phyloP scores from a whole-genome alignment of 2,113 vertebrate genomes.

The Microtus montanus region DNA sequence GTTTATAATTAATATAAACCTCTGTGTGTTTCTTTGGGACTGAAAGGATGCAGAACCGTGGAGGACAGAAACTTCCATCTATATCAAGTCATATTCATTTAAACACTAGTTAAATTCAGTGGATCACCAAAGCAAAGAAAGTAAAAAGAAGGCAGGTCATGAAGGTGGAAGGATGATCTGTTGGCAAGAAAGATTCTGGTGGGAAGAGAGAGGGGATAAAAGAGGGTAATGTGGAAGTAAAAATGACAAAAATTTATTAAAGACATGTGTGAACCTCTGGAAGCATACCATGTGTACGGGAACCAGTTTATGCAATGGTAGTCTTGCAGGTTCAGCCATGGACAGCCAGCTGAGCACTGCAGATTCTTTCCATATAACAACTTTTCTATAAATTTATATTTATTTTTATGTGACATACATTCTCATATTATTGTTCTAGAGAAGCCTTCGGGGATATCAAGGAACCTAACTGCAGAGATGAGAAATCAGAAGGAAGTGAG shows the following conservation, averaged over 20 bases:
- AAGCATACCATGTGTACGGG: neutral
- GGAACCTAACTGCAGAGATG: neutral
- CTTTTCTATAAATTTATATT: neutral
- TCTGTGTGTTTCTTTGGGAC: too few species aligned
- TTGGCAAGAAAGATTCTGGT: neutral
- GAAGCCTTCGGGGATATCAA: neutral
- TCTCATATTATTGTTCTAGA: neutral
- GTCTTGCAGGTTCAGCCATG: neutral
- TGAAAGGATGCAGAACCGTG: too few species aligned
- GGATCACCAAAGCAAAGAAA: neutral
- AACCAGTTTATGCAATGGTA: too few species aligned
- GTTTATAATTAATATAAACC: too few species aligned
- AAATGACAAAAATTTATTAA: neutral
- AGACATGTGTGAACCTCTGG: neutral
- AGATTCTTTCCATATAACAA: neutral
- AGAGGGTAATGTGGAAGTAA: neutral
- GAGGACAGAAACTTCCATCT: too few species aligned
- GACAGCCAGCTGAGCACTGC: too few species aligned
- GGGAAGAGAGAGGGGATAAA: neutral
- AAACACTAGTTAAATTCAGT: neutral
- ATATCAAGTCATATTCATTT: neutral
- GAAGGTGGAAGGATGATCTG: too few species aligned
- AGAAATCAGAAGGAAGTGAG: neutral
- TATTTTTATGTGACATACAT: neutral
- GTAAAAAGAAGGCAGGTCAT: neutral